phyloP scores from a whole-genome alignment of 2,113 vertebrate species.

The Natator depressus region DNA sequence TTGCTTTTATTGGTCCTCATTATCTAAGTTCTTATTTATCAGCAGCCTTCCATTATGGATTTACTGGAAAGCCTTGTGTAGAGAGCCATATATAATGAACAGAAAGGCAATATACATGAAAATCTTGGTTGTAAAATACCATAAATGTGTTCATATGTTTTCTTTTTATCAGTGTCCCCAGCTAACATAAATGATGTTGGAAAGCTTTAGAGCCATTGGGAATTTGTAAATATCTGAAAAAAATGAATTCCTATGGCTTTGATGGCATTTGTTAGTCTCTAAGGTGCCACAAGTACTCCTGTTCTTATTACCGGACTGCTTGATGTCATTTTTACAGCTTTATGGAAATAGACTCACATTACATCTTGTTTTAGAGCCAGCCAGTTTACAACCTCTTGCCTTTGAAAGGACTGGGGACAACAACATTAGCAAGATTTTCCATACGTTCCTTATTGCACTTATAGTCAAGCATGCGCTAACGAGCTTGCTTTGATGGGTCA shows the following conservation, averaged over 20 bases:
- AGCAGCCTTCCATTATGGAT: background rate
- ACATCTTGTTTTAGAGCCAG: background rate
- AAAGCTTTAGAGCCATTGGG: background rate
- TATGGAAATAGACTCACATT: background rate
- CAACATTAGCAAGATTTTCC: background rate
- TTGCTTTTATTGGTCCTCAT: background rate
- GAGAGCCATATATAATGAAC: background rate
- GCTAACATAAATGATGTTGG: background rate
- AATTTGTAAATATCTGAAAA: background rate
- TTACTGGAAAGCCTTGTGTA: background rate
- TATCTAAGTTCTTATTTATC: background rate
- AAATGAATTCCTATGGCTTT: background rate
- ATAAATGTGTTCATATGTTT: background rate
- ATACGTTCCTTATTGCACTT: background rate
- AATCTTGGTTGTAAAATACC: background rate
- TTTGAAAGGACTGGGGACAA: background rate
- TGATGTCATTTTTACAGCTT: background rate
- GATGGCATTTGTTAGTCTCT: background rate
- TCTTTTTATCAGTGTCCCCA: background rate
- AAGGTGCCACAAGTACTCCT: too few species aligned
- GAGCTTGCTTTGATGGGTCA: background rate
- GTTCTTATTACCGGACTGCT: background rate
- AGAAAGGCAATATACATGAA: background rate
- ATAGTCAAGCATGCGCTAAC: background rate
- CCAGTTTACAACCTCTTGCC: background rate